These are phyloP conservation scores for Pteromalus puparum DNA, from an alignment of 1,140 invertebrate species.

Conservation along the genomic window DNA sequence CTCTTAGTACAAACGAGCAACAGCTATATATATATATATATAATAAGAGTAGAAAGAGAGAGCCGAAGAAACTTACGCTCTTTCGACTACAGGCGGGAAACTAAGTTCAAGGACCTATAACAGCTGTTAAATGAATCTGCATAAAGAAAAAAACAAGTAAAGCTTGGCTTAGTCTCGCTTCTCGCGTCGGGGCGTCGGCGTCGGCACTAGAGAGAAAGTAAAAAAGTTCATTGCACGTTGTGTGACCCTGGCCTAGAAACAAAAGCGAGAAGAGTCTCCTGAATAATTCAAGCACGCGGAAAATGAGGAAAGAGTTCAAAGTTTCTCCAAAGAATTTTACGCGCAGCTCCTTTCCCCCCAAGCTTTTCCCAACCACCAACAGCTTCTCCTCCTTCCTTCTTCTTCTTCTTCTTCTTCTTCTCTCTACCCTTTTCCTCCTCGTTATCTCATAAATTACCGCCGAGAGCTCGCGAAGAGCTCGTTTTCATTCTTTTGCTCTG, in stretches of 20 bases:
- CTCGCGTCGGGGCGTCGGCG: too few relatives aligned
- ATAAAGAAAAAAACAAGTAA: constrained; percentile 7
- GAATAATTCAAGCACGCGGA: constrained; percentile 74
- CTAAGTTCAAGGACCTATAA: constrained; percentile 10
- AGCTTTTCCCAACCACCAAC: constrained; percentile 34
- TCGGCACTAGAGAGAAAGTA: constrained; percentile 17
- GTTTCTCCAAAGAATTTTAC: constrained; percentile 72
- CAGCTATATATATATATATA: too few relatives aligned
- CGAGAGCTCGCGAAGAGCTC: constrained; percentile 20
- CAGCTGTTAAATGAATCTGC: constrained; percentile 22
- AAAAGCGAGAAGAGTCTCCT: constrained; percentile 73
- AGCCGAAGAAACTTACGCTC: too few relatives aligned
- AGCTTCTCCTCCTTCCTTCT: constrained; percentile 46
- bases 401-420: constrained; percentile 41
- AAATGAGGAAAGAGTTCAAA: constrained; percentile 75
- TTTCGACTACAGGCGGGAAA: neutral
- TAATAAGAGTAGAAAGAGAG: too few relatives aligned
- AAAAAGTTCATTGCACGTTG: constrained; percentile 63
- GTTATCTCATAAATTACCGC: constrained; percentile 50
- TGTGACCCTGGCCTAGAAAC: constrained; percentile 75
- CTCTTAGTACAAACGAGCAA: too few relatives aligned
- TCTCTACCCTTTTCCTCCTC: constrained; percentile 27
- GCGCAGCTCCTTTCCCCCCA: constrained; percentile 49
- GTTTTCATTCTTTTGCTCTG: constrained; percentile 32
- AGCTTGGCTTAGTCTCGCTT: neutral